These are phyloP conservation scores for Syrista parreyssii DNA, from an alignment of 2,888 invertebrate species.

Conservation along the genomic window DNA sequence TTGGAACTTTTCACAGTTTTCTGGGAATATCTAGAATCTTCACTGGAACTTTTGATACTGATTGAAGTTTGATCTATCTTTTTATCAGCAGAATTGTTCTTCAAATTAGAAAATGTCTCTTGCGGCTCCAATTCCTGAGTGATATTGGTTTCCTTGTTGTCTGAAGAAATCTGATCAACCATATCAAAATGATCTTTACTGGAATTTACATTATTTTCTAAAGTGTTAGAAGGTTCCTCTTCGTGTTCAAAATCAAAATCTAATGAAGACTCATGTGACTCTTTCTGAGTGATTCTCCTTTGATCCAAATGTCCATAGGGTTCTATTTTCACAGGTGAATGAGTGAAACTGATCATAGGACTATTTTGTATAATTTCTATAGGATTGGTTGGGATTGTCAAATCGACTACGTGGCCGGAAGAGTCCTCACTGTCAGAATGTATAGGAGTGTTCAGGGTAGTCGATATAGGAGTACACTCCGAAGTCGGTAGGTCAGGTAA, in stretches of 20 bases:
- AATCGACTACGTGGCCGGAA: slow-evolving; percentile 41
- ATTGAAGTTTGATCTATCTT: background rate
- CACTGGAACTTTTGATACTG: background rate
- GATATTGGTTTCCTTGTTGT: background rate
- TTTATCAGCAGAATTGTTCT: background rate
- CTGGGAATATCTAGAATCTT: background rate
- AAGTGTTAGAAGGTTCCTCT: slow-evolving; percentile 10
- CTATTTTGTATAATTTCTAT: slow-evolving; percentile 60
- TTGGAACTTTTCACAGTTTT: background rate
- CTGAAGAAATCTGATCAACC: background rate
- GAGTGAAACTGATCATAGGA: slow-evolving; percentile 60
- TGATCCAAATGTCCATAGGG: slow-evolving; percentile 45
- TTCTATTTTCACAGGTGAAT: slow-evolving; percentile 53
- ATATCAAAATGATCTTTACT: background rate
- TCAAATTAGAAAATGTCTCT: background rate
- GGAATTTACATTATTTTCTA: background rate
- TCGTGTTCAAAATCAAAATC: slow-evolving; percentile 46
- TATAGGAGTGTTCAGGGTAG: slow-evolving; percentile 61
- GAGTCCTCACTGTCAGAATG: slow-evolving; percentile 63
- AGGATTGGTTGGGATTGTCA: slow-evolving; percentile 49
- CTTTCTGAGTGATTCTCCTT: slow-evolving; percentile 8
- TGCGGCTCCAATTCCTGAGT: background rate
- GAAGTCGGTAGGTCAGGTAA: slow-evolving; percentile 60
- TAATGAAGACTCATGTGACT: slow-evolving; percentile 36
- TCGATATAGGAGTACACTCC: slow-evolving; percentile 60